Evolutionary conservation across 2,797 vertebrate genomes (phyloP).

Genomic region (Okamejei kenojei): DNA sequence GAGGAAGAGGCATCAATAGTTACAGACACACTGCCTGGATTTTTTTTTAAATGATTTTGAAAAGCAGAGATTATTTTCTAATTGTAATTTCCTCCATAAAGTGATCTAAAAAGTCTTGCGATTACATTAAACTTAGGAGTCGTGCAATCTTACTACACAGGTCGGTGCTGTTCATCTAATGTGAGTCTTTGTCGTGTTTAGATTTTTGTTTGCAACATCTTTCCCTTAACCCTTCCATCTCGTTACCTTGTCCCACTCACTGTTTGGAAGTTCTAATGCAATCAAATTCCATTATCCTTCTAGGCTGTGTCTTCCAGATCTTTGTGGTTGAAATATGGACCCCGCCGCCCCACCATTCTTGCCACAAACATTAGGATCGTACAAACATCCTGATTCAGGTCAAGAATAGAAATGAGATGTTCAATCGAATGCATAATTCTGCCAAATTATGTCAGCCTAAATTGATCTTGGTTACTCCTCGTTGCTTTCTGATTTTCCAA

Average conservation of each 20-base stretch:
- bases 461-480: neutral
- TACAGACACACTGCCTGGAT: neutral
- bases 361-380: neutral
- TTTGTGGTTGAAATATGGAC: neutral
- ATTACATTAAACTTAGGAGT: neutral
- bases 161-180: neutral
- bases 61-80: neutral
- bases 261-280: neutral
- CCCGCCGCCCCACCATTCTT: neutral
- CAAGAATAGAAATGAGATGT: neutral
- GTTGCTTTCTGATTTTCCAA: neutral
- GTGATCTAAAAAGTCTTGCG: neutral
- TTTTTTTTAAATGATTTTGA: neutral
- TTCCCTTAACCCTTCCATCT: neutral
- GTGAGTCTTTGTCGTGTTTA: neutral
- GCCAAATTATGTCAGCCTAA: neutral
- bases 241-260: neutral
- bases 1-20: neutral
- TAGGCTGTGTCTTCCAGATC: neutral
- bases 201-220: neutral
- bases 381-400: neutral
- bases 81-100: neutral
- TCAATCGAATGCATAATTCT: neutral
- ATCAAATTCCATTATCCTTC: neutral
- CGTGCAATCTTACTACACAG: neutral